A percentile compares a stretch with the other conserved stretches of the same genome.
Conservation (phyloP, 2,888 invertebrate genomes). For the Euproctis similis region DNA sequence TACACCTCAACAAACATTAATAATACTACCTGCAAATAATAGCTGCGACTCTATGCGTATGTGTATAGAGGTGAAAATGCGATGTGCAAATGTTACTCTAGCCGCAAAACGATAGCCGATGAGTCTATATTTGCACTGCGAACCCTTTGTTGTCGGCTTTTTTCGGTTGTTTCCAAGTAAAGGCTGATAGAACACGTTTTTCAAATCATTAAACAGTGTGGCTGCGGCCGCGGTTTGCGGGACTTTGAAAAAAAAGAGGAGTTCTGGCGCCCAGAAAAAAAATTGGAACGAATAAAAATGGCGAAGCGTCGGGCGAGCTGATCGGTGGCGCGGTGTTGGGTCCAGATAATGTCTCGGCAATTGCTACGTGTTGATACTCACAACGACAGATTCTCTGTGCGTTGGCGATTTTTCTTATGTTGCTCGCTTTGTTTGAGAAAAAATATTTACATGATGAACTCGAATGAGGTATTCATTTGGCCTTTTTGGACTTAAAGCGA, state of each 20-base stretch:
- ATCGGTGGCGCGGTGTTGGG: constrained; percentile 54
- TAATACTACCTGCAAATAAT: constrained; percentile 11
- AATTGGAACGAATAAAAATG: constrained; percentile 47
- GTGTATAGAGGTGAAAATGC: constrained; percentile 33
- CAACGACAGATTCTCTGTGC: constrained; percentile 1
- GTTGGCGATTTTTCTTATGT: neutral
- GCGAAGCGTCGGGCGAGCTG: constrained; percentile 40
- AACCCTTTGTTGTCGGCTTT: constrained; percentile 72
- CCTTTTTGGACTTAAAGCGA: too few relatives aligned
- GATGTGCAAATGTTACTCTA: constrained; percentile 3
- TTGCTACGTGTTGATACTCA: constrained; percentile 25
- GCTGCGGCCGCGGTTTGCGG: constrained; percentile 57
- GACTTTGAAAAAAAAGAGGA: constrained; percentile 40
- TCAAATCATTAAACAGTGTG: constrained; percentile 77
- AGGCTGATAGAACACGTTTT: constrained; percentile 77
- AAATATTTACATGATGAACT: too few relatives aligned
- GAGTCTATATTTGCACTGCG: constrained; percentile 70
- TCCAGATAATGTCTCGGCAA: constrained; percentile 42
- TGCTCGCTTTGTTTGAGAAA: neutral
- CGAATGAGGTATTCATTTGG: too few relatives aligned
- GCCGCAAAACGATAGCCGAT: constrained; percentile 26
- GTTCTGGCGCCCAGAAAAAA: too few relatives aligned
- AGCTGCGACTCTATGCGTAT: constrained; percentile 17
- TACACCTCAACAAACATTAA: constrained; percentile 45
- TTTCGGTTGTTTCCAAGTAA: constrained; percentile 73